phyloP scores from a whole-genome alignment of 2,888 invertebrate species.

The Drosophila picticornis region DNA sequence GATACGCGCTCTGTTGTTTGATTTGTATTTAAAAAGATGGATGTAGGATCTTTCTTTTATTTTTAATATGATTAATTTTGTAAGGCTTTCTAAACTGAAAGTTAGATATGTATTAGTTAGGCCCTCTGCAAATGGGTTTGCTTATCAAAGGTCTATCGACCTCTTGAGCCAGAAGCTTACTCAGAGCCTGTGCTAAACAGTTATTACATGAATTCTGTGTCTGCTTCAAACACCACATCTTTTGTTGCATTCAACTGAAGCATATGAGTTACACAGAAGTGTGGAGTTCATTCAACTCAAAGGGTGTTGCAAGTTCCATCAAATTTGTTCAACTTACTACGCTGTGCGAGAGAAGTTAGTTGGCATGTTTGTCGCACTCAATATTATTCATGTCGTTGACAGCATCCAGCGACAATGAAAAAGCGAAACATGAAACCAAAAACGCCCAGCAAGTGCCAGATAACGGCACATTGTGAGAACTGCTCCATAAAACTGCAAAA shows the following conservation, averaged over 20 bases:
- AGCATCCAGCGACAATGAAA: conserved; percentile 56
- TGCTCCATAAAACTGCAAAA: conserved; percentile 37
- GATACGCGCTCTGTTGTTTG: neutral
- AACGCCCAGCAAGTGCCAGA: conserved; percentile 69
- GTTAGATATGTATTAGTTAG: neutral
- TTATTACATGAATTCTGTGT: neutral
- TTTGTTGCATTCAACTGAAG: neutral
- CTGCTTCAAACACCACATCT: neutral
- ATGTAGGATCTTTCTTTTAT: neutral
- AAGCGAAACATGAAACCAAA: conserved; percentile 69
- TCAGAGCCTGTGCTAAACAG: neutral
- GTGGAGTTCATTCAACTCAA: conserved; percentile 17
- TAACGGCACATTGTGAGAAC: conserved; percentile 71
- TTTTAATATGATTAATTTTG: neutral
- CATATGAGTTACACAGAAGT: neutral
- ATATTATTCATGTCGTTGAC: conserved; percentile 72
- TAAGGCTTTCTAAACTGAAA: neutral
- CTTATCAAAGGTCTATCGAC: neutral
- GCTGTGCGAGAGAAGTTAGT: neutral
- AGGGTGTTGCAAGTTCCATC: conserved; percentile 19
- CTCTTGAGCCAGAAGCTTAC: neutral
- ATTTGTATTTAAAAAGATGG: neutral
- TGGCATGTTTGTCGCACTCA: conserved; percentile 46
- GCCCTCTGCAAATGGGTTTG: neutral
- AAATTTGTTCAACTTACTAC: conserved; percentile 11